Percentiles rank a stretch among this genome's conserved stretches.
Evolutionary conservation across 2,113 vertebrate species (phyloP).

Genomic region (Plectropomus leopardus): DNA sequence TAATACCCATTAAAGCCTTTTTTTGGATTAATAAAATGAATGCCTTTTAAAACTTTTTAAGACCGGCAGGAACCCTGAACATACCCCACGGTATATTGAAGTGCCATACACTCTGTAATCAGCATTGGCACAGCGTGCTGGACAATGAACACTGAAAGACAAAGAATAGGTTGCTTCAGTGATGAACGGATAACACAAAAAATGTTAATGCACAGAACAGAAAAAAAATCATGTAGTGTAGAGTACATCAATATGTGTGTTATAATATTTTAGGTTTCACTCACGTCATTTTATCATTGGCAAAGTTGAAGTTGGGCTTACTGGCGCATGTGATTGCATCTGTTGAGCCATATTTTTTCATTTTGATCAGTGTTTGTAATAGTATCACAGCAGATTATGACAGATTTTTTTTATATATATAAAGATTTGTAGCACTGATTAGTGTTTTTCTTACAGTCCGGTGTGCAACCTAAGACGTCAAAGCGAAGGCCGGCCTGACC

Average conservation of each 20-base stretch:
- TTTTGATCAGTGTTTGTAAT: slow-evolving; percentile 1
- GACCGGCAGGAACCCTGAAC: no score
- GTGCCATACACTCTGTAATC: slow-evolving; percentile 80
- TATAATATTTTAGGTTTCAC: slow-evolving; percentile 14
- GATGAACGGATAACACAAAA: not conserved
- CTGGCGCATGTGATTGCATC: slow-evolving; percentile 80
- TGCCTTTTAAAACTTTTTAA: no score
- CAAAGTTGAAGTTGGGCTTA: slow-evolving; percentile 73
- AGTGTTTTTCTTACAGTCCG: slow-evolving; percentile 77
- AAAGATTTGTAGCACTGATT: not conserved
- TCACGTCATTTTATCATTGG: slow-evolving; percentile 78
- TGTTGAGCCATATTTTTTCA: slow-evolving; percentile 44
- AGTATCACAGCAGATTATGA: not conserved
- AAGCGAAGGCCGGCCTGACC: slow-evolving; percentile 80
- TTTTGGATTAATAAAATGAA: no score
- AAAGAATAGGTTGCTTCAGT: not conserved
- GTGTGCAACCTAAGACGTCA: slow-evolving; percentile 84
- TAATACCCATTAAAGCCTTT: no score
- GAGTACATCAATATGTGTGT: not conserved
- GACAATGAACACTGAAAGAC: slow-evolving; percentile 83
- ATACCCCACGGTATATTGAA: slow-evolving; percentile 80
- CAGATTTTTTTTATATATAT: no score
- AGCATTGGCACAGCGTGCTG: slow-evolving; percentile 75
- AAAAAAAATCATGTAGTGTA: not conserved
- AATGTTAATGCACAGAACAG: not conserved